Base-by-base conservation (phyloP, 2,888 invertebrate genomes). In the Barypeithes pellucidus region DNA sequence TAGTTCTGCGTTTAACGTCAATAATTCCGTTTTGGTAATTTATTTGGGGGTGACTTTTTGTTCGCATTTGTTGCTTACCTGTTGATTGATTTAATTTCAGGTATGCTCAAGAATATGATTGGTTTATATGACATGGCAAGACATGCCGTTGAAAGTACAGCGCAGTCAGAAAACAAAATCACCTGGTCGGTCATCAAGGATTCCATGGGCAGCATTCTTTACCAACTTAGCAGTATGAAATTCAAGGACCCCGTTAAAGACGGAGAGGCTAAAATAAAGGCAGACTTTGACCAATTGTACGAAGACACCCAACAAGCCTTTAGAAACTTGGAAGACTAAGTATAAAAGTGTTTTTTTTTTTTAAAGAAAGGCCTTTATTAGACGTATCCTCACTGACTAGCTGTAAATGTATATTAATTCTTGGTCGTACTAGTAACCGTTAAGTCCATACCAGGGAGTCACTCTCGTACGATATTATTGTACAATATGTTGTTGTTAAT, bases 161-260 rank as follows among this genome's bases (percentile, higher is more conserved):
- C 99, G 67, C 98, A 99, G 88, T 96, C 96, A 50, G 99, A 99
- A 87, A 98, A 98, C 90, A 99, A 99, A 90, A 94, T 97, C 84
- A 99, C 99, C 75, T 99, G 99, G 98, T 93, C 94, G 83, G 94
- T 95, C 67, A 99, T 99, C 87, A 92, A 96, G 78, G 99, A 99
- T 85, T 94, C 96, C 82, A 96, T 99, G 97, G 94, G 94, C 84
- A 95, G 94, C 85, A 94, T 97, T 82, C 91, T 99, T 81, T 98
- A 99, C 89, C 97, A 98, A 87, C 91, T 99, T 79, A 97, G 96
- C 84, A 96, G 96, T 85, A 99, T 99, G 99, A 99, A 99, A 88
- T 99, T 99, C 91, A 98, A 98, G 92, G 98, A 99, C 88, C 99
- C 99, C 54, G 95, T 97, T 24, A 97, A 97, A 87, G 99, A 99